Evolutionary conservation across 2,888 invertebrate species (phyloP).

Genomic region (Papilio demoleus): DNA sequence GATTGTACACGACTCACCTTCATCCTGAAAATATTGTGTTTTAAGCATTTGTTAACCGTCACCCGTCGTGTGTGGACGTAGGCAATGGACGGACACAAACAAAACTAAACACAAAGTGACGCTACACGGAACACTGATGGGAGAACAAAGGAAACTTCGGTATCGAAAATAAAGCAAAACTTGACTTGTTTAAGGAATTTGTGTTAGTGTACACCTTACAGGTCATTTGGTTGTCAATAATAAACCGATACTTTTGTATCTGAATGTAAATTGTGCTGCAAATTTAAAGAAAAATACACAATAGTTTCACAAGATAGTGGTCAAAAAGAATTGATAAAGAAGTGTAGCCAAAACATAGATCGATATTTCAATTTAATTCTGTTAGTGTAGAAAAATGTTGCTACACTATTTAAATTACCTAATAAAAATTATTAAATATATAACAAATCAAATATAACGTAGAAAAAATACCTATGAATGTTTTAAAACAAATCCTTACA

Average conservation of each 20-base stretch:
- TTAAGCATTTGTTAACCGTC: slow-evolving; percentile 48
- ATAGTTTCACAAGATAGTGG: background rate
- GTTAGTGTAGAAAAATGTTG: background rate
- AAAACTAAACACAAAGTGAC: slow-evolving; percentile 50
- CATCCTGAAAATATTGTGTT: slow-evolving; percentile 57
- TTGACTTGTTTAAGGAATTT: slow-evolving; percentile 79
- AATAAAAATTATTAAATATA: background rate
- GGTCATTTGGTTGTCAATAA: slow-evolving; percentile 18
- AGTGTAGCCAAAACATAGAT: background rate
- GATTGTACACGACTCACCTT: slow-evolving; percentile 57
- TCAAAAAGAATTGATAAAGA: too few relatives aligned
- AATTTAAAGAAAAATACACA: slow-evolving; percentile 15
- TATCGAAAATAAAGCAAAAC: slow-evolving; percentile 57
- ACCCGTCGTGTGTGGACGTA: slow-evolving; percentile 50
- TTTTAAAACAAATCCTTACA: too few relatives aligned
- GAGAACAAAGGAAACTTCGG: slow-evolving; percentile 56
- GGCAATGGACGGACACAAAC: slow-evolving; percentile 52
- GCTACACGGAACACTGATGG: slow-evolving; percentile 50
- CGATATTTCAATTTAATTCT: background rate
- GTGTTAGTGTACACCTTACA: slow-evolving; percentile 69
- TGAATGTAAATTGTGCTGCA: slow-evolving; percentile 42
- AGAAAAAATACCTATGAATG: too few relatives aligned
- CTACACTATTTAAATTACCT: too few relatives aligned
- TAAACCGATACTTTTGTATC: slow-evolving; percentile 13
- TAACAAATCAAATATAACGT: background rate